Evolutionary conservation across 2,113 vertebrate species (phyloP).

Genomic region (Gallinago jamesoni): DNA sequence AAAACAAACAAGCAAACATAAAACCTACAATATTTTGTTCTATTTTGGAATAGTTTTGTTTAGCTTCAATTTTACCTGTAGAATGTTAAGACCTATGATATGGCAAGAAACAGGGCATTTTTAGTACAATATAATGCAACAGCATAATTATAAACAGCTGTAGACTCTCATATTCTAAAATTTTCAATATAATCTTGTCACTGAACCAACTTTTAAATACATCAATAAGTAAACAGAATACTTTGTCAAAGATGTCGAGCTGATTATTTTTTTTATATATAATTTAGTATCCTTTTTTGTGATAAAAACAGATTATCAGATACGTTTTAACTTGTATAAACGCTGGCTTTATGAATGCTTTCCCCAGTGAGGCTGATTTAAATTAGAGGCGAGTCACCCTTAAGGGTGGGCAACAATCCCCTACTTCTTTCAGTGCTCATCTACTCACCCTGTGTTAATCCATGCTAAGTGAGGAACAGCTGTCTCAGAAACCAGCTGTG

Average conservation of each 20-base stretch:
- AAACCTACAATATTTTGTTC: neutral
- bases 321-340: neutral
- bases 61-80: neutral
- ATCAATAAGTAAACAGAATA: neutral
- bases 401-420: accelerated
- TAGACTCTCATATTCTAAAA: neutral
- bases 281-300: neutral
- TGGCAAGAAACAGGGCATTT: neutral
- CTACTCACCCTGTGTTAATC: neutral
- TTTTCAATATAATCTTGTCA: neutral
- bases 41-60: neutral
- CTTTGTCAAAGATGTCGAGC: neutral
- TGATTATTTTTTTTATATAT: neutral
- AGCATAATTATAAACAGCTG: neutral
- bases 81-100: neutral
- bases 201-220: neutral
- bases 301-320: neutral
- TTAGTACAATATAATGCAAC: neutral
- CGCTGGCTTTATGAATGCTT: neutral
- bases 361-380: neutral
- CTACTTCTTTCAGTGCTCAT: neutral
- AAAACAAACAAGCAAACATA: neutral
- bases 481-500: neutral
- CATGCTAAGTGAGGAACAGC: neutral
- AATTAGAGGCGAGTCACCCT: neutral